These are phyloP conservation scores for Ellobius talpinus DNA, from an alignment of 2,113 vertebrate genomes.

Conservation along the genomic window DNA sequence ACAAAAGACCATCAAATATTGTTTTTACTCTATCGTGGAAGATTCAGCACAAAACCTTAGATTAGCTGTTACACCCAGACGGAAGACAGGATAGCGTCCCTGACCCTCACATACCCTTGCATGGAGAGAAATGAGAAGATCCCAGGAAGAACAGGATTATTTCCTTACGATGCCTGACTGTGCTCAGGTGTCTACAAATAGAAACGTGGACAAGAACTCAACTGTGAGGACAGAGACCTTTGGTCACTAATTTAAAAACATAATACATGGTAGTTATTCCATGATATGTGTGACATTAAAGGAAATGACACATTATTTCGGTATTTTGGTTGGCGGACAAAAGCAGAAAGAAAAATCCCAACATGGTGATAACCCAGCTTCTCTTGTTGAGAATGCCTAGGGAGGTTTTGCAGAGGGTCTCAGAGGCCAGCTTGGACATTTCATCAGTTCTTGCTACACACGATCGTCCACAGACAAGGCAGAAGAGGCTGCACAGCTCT, in stretches of 20 bases:
- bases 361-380: neutral
- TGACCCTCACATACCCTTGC: neutral
- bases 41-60: neutral
- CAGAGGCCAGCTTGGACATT: neutral
- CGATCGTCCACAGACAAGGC: neutral
- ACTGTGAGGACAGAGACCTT: neutral
- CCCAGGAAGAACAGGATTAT: neutral
- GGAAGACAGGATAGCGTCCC: neutral
- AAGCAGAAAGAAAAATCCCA: neutral
- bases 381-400: neutral
- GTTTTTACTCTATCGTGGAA: neutral
- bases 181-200: neutral
- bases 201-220: neutral
- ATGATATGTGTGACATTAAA: neutral
- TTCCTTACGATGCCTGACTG: neutral
- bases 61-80: neutral
- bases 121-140: neutral
- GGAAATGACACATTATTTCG: constrained; percentile 5
- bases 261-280: neutral
- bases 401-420: neutral
- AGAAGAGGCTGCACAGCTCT: neutral
- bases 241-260: neutral
- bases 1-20: constrained; percentile 18
- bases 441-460: neutral
- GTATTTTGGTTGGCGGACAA: neutral